These are phyloP conservation scores for Campopleginae sp. DNA, from an alignment of 2,888 invertebrate species.

Conservation along the genomic window DNA sequence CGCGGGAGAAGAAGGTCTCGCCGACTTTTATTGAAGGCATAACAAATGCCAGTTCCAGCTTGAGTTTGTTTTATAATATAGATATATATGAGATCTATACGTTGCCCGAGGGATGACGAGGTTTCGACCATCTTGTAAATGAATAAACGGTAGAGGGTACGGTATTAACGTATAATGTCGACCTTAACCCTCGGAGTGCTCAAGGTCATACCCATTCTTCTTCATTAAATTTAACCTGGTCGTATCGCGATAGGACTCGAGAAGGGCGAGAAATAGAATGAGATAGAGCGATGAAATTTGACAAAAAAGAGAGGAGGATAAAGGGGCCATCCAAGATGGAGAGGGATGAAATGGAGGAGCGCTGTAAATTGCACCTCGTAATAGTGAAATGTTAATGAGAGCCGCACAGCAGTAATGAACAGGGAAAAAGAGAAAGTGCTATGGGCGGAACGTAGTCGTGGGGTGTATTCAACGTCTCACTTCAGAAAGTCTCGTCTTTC, in stretches of 20 bases:
- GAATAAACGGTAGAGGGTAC: conserved; percentile 64
- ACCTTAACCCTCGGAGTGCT: conserved; percentile 56
- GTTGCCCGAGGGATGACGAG: conserved; percentile 36
- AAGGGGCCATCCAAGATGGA: neutral
- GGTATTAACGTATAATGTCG: conserved; percentile 63
- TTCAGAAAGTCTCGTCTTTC: conserved; percentile 6
- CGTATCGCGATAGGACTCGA: conserved; percentile 31
- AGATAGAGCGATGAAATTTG: conserved; percentile 16
- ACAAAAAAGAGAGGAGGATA: neutral
- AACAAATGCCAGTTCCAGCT: conserved; percentile 12
- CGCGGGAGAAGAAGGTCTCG: too few relatives aligned
- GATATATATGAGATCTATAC: conserved; percentile 16
- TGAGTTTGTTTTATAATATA: conserved; percentile 6
- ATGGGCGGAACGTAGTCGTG: conserved; percentile 30
- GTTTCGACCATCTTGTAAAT: conserved; percentile 62
- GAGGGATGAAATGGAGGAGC: neutral
- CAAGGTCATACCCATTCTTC: conserved; percentile 66
- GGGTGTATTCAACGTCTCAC: conserved; percentile 8
- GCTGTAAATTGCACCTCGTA: conserved; percentile 69
- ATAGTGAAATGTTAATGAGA: conserved; percentile 71
- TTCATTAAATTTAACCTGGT: conserved; percentile 72
- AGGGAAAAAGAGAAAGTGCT: conserved; percentile 29
- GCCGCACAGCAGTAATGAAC: conserved; percentile 51
- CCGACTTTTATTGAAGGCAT: neutral
- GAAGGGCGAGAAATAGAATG: conserved; percentile 14